Percentiles rank a stretch among this genome's conserved stretches.
Evolutionary conservation across 2,888 invertebrate genomes (phyloP).

Genomic region (Panorpa germanica): DNA sequence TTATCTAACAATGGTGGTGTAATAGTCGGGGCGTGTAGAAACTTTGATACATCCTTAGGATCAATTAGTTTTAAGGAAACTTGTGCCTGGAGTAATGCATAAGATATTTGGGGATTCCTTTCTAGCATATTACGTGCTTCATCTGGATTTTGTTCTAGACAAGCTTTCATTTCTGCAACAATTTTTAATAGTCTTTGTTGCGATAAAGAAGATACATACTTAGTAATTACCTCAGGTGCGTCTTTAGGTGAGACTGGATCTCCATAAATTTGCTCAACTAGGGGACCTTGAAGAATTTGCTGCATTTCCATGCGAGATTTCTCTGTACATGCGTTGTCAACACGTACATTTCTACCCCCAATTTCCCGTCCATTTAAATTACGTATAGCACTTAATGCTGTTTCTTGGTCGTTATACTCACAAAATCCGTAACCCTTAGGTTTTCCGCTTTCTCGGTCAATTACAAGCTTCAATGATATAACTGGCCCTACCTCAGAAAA

Average conservation of each 20-base stretch:
- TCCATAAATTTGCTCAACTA: constrained; percentile 84
- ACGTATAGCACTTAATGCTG: constrained; percentile 93
- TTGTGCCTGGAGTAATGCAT: constrained; percentile 91
- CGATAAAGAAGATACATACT: constrained; percentile 92
- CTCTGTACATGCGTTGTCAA: constrained; percentile 94
- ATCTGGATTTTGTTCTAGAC: constrained; percentile 82
- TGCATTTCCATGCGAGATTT: constrained; percentile 93
- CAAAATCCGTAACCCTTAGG: constrained; percentile 99
- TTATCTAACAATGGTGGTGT: constrained; percentile 47
- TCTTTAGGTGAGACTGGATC: constrained; percentile 84
- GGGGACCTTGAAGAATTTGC: constrained; percentile 53
- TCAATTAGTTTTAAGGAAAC: constrained; percentile 99
- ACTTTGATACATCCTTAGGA: constrained; percentile 76
- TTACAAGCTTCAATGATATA: constrained; percentile 87
- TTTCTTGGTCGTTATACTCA: constrained; percentile 96
- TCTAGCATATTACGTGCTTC: constrained; percentile 94
- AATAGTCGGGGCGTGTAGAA: constrained; percentile 75
- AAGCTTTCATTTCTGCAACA: constrained; percentile 98
- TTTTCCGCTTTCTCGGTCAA: constrained; percentile 97
- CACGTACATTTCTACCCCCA: constrained; percentile 83
- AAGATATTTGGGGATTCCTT: constrained; percentile 94
- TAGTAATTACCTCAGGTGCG: constrained; percentile 93
- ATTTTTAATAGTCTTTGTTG: constrained; percentile 99
- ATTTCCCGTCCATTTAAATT: constrained; percentile 96
- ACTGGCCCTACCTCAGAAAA: constrained; percentile 96